Conservation (phyloP, 2,797 vertebrate genomes). For the Hydrolagus colliei region DNA sequence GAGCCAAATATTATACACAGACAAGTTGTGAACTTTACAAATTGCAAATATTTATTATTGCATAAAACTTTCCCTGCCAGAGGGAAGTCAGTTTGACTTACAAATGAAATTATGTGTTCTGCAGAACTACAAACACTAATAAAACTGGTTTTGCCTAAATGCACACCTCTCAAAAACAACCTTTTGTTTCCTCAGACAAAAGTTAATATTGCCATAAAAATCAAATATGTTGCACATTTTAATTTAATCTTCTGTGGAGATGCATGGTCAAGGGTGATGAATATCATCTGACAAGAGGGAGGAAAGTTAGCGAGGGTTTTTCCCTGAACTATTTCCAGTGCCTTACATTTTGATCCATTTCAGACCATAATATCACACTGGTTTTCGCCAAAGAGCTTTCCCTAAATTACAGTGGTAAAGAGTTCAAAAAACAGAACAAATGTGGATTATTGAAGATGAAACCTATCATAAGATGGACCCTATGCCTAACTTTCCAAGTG, state of each 20-base stretch:
- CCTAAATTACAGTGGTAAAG: too few species aligned
- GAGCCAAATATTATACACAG: neutral
- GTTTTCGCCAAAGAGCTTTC: too few species aligned
- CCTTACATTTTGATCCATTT: neutral
- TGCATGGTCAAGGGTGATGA: neutral
- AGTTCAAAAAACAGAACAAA: too few species aligned
- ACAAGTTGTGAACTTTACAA: slow-evolving; percentile 14
- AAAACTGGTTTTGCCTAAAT: neutral
- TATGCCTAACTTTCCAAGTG: too few species aligned
- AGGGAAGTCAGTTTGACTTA: neutral
- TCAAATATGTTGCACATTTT: neutral
- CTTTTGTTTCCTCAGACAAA: too few species aligned
- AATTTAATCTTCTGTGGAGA: too few species aligned
- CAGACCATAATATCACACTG: neutral
- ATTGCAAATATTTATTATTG: neutral
- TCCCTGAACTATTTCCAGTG: neutral
- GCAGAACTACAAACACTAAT: neutral
- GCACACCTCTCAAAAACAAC: neutral
- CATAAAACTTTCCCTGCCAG: neutral
- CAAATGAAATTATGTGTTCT: neutral
- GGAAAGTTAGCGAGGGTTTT: neutral
- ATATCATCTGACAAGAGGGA: neutral
- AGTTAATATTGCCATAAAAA: neutral
- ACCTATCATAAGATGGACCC: too few species aligned
- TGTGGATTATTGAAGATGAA: too few species aligned